phyloP scores from a whole-genome alignment of 1,140 invertebrate genomes.

The Ceratosolen solmsi region DNA sequence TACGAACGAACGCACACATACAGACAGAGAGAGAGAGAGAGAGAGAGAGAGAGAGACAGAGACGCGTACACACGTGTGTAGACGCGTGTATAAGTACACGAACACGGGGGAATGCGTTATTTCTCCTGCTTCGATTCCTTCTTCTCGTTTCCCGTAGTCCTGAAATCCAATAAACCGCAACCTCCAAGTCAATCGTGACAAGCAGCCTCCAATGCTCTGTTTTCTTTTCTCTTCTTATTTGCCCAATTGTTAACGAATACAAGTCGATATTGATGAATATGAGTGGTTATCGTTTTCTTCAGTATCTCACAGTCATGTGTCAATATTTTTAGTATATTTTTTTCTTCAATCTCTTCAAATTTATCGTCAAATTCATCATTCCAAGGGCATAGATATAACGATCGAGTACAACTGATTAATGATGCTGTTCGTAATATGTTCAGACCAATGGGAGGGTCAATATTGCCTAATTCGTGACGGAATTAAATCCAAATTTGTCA shows the following conservation, averaged over 20 bases:
- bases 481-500: not conserved
- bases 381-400: not conserved
- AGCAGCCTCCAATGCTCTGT: not conserved
- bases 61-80: too few relatives aligned
- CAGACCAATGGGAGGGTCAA: not conserved
- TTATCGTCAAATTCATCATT: not conserved
- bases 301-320: not conserved
- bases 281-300: not conserved
- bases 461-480: not conserved
- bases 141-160: not conserved
- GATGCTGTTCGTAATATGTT: not conserved
- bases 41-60: too few relatives aligned
- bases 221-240: not conserved
- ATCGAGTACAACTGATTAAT: not conserved
- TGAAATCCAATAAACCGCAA: constrained; percentile 6
- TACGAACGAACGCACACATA: too few relatives aligned
- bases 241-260: not conserved
- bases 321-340: not conserved
- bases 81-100: too few relatives aligned
- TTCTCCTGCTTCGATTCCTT: not conserved
- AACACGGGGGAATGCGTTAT: not conserved
- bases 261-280: not conserved
- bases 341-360: not conserved
- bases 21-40: too few relatives aligned
- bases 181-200: not conserved